Evolutionary conservation across 1,140 invertebrate genomes (phyloP).

Genomic region (Sycophila sp.): DNA sequence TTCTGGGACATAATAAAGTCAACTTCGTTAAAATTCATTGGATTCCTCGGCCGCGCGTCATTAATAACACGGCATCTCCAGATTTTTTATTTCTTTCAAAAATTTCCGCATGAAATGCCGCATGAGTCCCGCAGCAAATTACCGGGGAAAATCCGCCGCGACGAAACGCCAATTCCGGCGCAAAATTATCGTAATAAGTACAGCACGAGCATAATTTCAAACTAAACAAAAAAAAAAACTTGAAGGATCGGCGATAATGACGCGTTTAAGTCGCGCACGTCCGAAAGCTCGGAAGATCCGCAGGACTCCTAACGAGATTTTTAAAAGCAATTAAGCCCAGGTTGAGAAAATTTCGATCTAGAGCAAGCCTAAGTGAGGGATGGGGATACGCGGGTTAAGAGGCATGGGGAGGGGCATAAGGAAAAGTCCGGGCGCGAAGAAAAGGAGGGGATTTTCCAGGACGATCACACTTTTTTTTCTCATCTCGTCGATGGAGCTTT

Average conservation of each 20-base stretch:
- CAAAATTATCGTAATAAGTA: constrained; percentile 34
- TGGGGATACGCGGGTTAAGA: not conserved
- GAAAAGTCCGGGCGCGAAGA: no score
- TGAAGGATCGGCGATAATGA: constrained; percentile 13
- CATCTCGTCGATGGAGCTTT: not conserved
- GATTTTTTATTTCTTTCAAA: not conserved
- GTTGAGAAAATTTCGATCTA: not conserved
- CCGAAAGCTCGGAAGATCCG: no score
- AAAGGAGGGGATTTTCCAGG: not conserved
- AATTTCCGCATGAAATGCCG: not conserved
- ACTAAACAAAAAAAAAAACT: not conserved
- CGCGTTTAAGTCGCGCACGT: not conserved
- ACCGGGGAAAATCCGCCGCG: not conserved
- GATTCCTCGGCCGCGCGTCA: not conserved
- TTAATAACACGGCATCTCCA: constrained; percentile 2
- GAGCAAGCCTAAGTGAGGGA: not conserved
- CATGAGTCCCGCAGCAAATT: constrained; percentile 5
- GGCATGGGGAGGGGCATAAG: not conserved
- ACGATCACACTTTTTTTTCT: not conserved
- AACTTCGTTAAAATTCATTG: constrained; percentile 31
- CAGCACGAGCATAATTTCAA: constrained; percentile 4
- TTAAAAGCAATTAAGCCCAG: constrained; percentile 16
- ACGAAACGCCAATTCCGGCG: constrained; percentile 19
- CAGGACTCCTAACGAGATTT: constrained; percentile 26
- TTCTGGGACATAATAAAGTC: not conserved